A percentile compares a stretch with the other conserved stretches of the same genome.
Evolutionary conservation across 1,140 invertebrate species (phyloP).

Genomic region (Drosophila fuyamai): DNA sequence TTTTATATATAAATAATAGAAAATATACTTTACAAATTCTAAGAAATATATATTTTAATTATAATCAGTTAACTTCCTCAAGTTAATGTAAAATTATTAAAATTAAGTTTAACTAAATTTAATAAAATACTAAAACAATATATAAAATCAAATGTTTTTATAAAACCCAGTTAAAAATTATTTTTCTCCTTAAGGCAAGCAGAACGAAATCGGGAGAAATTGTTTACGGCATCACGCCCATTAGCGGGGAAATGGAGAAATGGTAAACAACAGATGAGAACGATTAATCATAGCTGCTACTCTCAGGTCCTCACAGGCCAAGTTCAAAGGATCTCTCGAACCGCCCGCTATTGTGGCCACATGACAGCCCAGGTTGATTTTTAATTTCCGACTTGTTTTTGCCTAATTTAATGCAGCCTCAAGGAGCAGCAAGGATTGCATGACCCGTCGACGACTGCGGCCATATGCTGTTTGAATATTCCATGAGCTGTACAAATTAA

Average conservation of each 20-base stretch:
- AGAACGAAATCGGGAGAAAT: conserved; percentile 69
- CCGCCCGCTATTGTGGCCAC: conserved; percentile 38
- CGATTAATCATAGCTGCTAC: conserved; percentile 64
- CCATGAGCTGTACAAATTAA: conserved; percentile 80
- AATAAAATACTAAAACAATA: background rate
- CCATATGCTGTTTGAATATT: conserved; percentile 78
- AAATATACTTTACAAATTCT: too few relatives aligned
- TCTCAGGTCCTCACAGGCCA: conserved; percentile 21
- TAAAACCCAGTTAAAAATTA: background rate
- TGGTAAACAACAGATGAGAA: conserved; percentile 73
- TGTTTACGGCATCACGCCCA: conserved; percentile 61
- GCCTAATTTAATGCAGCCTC: conserved; percentile 73
- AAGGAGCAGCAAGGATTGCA: conserved; percentile 69
- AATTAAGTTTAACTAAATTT: background rate
- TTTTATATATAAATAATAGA: too few relatives aligned
- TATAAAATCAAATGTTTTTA: background rate
- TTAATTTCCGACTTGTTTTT: conserved; percentile 78
- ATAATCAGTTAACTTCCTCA: too few relatives aligned
- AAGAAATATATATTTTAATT: too few relatives aligned
- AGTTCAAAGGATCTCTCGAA: conserved; percentile 34
- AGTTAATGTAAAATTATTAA: too few relatives aligned
- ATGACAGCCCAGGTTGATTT: conserved; percentile 67
- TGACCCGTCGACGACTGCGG: conserved; percentile 31
- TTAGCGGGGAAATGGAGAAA: conserved; percentile 63
- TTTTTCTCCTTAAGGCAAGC: conserved; percentile 24